Percentiles rank a stretch among this genome's conserved stretches.
These are phyloP conservation scores for Drosophila birchii DNA, from an alignment of 2,888 invertebrate species.

Conservation along the genomic window DNA sequence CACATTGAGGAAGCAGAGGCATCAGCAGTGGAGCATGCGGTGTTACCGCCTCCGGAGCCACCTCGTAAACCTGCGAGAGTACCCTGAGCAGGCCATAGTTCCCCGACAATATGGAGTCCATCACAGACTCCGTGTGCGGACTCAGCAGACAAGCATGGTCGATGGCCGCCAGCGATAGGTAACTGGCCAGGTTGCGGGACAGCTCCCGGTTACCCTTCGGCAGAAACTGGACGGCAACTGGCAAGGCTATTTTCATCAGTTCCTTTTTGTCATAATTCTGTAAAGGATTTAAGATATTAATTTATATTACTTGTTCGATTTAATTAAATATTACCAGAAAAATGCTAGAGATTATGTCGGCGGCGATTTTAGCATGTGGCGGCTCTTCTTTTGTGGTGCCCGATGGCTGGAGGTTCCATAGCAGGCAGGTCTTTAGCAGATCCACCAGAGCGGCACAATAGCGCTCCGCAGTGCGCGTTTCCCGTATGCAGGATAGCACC, in stretches of 20 bases:
- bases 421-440: slow-evolving; percentile 93
- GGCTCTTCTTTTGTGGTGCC: slow-evolving; percentile 92
- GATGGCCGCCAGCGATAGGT: slow-evolving; percentile 95
- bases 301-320: too few species aligned
- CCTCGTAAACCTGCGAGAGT: slow-evolving; percentile 94
- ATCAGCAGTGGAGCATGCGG: slow-evolving; percentile 93
- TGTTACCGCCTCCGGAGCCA: slow-evolving; percentile 93
- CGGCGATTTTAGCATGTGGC: slow-evolving; percentile 98
- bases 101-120: slow-evolving; percentile 95
- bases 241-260: slow-evolving; percentile 88
- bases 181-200: slow-evolving; percentile 95
- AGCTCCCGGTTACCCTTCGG: slow-evolving; percentile 95
- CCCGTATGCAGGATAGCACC: slow-evolving; percentile 95
- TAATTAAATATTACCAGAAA: slow-evolving; percentile 89
- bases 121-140: slow-evolving; percentile 94
- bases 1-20: slow-evolving; percentile 91
- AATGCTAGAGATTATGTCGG: slow-evolving; percentile 97
- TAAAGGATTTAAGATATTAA: neutral
- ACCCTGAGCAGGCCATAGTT: slow-evolving; percentile 95
- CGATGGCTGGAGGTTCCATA: slow-evolving; percentile 93
- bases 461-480: slow-evolving; percentile 92
- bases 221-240: slow-evolving; percentile 95
- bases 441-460: slow-evolving; percentile 93
- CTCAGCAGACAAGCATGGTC: slow-evolving; percentile 94
- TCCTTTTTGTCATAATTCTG: slow-evolving; percentile 87